Conservation (phyloP, 2,888 invertebrate species). For the Drosophila gaucha region DNA sequence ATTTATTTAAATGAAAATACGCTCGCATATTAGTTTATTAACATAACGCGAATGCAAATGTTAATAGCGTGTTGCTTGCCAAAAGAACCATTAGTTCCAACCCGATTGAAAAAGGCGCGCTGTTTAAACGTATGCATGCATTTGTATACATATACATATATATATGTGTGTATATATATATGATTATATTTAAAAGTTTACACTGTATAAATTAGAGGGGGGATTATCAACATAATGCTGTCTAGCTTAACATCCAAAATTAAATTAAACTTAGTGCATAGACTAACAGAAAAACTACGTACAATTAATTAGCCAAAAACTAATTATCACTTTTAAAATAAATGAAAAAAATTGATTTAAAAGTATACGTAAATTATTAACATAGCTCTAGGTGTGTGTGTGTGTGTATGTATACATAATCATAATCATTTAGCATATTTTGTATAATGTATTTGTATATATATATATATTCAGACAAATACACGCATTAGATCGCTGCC, state of each 20-base stretch:
- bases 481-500: conserved; percentile 78
- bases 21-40: neutral
- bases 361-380: conserved; percentile 46
- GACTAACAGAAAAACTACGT: conserved; percentile 62
- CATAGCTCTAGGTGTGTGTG: conserved; percentile 45
- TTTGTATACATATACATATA: conserved; percentile 31
- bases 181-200: conserved; percentile 63
- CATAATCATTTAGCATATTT: conserved; percentile 27
- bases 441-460: conserved; percentile 14
- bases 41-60: too few relatives aligned
- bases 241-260: conserved; percentile 46
- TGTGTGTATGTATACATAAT: conserved; percentile 17
- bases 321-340: conserved; percentile 74
- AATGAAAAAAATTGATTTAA: conserved; percentile 65
- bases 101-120: neutral
- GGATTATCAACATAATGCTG: conserved; percentile 53
- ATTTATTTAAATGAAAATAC: too few relatives aligned
- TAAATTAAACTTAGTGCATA: conserved; percentile 65
- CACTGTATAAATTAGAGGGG: conserved; percentile 62
- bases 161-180: conserved; percentile 16
- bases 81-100: conserved; percentile 2
- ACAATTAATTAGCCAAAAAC: conserved; percentile 62
- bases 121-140: conserved; percentile 48
- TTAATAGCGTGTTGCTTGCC: too few relatives aligned
- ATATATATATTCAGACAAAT: conserved; percentile 61